Base-by-base conservation (phyloP, 2,797 vertebrate genomes). In the Acipenser ruthenus region DNA sequence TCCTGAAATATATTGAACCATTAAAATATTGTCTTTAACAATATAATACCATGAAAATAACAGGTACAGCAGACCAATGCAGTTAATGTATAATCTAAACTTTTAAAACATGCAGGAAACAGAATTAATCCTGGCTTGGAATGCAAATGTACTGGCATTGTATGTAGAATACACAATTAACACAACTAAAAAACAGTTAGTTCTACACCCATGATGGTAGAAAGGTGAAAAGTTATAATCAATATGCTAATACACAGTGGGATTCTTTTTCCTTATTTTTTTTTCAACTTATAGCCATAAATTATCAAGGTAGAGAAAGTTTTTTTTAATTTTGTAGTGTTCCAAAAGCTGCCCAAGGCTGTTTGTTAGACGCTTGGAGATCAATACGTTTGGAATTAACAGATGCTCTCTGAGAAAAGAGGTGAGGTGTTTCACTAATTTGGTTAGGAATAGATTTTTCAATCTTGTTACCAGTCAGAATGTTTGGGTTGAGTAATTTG, bases 361-460 rank as follows among this genome's bases (percentile, higher is more conserved):
- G 62, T 15, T 49, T 48, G 62, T 64, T 63, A 49, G 49, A 64
- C 52, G 62, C 49, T 51, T 51, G 49, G 23, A 64, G 52, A 51
- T 64, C 49, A 50, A 49, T 63, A n/a, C 13, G 62, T 64, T n/a
- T 51, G 62, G 13, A 8, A 50, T 64, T 49, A 64, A 51, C 62
- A 64, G 12, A 64, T 64, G 13, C 8, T 15, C 62, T 63, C 12
- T 64, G 50, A 15, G 49, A 15, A 50, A 50, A 50, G 6, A 49
- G 23, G 7, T 49, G 15, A 51, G 13, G 62, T 11, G 10, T 51
- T 64, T 64, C 49, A 64, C 18, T 64, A 51, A 64, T 64, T 50
- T 50, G 50, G n/a, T 50, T 50, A 15, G 13, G 10, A 50, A 64
- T 64, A 50, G 62, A 64, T 64, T 64, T 64, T 64, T 13, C 62